phyloP scores from a whole-genome alignment of 2,888 invertebrate genomes.

The Cordilura impudica region DNA sequence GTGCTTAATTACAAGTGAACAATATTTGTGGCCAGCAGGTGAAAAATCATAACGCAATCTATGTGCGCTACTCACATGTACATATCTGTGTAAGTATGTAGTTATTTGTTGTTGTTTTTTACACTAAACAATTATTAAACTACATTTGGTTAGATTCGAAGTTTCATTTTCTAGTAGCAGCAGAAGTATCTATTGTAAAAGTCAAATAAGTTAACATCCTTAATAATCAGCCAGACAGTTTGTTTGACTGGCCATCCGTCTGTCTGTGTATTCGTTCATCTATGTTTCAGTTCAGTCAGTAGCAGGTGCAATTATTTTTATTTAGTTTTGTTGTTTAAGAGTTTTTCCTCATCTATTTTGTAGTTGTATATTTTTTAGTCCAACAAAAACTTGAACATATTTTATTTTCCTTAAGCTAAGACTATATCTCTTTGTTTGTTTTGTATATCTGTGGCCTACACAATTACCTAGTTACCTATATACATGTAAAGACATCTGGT shows the following conservation, averaged over 20 bases:
- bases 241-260: conserved; percentile 18
- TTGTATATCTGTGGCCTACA: conserved; percentile 42
- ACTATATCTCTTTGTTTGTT: conserved; percentile 13
- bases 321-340: neutral
- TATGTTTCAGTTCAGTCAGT: neutral
- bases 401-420: conserved; percentile 34
- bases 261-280: conserved; percentile 17
- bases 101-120: neutral
- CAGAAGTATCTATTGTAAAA: conserved; percentile 20
- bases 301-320: conserved; percentile 53
- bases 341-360: conserved; percentile 18
- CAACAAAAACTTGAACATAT: neutral
- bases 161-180: neutral
- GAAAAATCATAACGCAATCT: conserved; percentile 45
- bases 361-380: neutral
- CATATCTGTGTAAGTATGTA: neutral
- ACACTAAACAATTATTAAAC: neutral
- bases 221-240: conserved; percentile 30
- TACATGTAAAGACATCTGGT: conserved; percentile 49
- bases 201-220: conserved; percentile 46
- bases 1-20: neutral
- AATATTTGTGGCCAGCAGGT: conserved; percentile 19
- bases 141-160: neutral
- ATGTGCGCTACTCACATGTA: neutral
- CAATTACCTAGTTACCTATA: conserved; percentile 61